phyloP scores from a whole-genome alignment of 2,113 vertebrate species.

The Nestor notabilis region DNA sequence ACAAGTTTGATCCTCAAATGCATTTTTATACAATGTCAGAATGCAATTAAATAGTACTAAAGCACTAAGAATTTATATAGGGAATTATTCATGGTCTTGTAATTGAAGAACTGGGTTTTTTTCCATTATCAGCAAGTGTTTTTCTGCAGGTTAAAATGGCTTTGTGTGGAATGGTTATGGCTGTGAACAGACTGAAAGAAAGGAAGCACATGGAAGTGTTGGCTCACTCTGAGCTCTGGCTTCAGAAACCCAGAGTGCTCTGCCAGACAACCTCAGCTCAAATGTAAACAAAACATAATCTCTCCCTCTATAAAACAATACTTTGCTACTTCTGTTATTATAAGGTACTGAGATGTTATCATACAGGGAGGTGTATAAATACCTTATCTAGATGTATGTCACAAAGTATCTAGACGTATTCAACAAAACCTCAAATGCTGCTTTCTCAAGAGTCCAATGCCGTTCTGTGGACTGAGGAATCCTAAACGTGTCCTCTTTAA shows the following conservation, averaged over 20 bases:
- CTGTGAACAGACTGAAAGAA: not conserved
- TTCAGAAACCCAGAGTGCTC: not conserved
- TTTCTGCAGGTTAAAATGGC: not conserved
- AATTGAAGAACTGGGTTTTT: not conserved
- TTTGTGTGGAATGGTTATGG: not conserved
- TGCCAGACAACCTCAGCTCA: not conserved
- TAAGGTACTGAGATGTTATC: not conserved
- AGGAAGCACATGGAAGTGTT: not conserved
- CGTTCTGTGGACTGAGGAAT: not conserved
- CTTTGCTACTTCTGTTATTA: not conserved
- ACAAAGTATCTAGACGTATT: not conserved
- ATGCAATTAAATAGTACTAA: not conserved
- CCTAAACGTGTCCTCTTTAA: not conserved
- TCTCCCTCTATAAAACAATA: not conserved
- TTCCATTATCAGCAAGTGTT: not conserved
- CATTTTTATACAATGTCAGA: not conserved
- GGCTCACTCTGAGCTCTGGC: not conserved
- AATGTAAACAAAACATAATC: not conserved
- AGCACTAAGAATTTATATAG: not conserved
- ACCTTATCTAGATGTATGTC: not conserved
- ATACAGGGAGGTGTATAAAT: not conserved
- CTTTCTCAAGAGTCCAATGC: not conserved
- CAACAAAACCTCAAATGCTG: not conserved
- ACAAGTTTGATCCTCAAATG: rapidly evolving
- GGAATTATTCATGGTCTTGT: not conserved